A percentile compares a stretch with the other conserved stretches of the same genome.
phyloP scores from a whole-genome alignment of 2,888 invertebrate genomes.

The Scaptomyza flava region DNA sequence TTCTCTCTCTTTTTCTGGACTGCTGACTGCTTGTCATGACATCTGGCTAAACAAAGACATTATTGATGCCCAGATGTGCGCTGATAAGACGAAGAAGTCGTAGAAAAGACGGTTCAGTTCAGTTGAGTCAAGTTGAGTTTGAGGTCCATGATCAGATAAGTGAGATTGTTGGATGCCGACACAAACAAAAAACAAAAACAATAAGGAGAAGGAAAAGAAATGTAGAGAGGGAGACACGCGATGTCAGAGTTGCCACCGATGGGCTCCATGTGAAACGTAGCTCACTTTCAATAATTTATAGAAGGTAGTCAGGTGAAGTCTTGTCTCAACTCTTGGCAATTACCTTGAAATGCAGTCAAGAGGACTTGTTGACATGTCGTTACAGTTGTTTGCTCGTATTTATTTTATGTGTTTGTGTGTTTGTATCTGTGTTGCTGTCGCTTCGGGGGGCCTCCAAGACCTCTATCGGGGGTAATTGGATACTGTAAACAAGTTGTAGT shows the following conservation, averaged over 20 bases:
- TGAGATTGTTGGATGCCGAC: conserved; percentile 36
- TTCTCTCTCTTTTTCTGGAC: background rate
- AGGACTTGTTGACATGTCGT: conserved; percentile 75
- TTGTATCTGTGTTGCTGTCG: conserved; percentile 29
- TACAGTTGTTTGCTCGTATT: conserved; percentile 40
- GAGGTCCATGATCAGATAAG: conserved; percentile 41
- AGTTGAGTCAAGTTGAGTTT: background rate
- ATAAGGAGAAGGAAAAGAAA: conserved; percentile 3
- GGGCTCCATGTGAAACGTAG: conserved; percentile 50
- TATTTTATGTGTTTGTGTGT: background rate
- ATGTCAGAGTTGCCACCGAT: conserved; percentile 60
- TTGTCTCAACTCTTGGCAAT: conserved; percentile 68
- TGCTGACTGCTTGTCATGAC: conserved; percentile 34
- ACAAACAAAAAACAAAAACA: conserved; percentile 7
- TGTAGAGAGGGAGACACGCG: conserved; percentile 55
- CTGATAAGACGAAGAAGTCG: conserved; percentile 47
- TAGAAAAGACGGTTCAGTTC: conserved; percentile 16
- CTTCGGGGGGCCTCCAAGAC: conserved; percentile 64
- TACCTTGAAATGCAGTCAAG: conserved; percentile 77
- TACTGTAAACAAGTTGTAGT: conserved; percentile 73
- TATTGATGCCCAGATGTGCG: conserved; percentile 77
- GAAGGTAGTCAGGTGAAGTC: conserved; percentile 78
- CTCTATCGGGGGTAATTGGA: conserved; percentile 69
- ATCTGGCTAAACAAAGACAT: conserved; percentile 76
- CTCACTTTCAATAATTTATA: conserved; percentile 76